A percentile compares a stretch with the other conserved stretches of the same genome.
phyloP scores from a whole-genome alignment of 1,140 invertebrate genomes.

The Zophobas morio region DNA sequence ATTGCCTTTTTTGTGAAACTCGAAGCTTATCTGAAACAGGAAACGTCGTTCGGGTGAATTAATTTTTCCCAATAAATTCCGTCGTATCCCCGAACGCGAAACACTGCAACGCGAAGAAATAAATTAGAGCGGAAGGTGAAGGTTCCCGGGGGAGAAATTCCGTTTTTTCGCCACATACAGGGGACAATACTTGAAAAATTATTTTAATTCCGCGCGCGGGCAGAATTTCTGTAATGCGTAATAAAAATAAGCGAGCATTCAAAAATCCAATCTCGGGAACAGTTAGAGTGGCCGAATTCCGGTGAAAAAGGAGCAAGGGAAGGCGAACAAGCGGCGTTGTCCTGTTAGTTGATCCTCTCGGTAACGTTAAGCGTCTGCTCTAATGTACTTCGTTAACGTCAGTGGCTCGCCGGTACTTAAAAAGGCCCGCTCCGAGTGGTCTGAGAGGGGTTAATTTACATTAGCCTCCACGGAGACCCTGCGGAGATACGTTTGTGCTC shows the following conservation, averaged over 20 bases:
- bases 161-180: neutral
- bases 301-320: constrained; percentile 30
- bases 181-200: constrained; percentile 10
- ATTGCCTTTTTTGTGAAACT: too few species aligned
- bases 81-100: neutral
- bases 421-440: constrained; percentile 49
- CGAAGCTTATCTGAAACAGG: too few species aligned
- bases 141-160: neutral
- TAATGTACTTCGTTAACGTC: constrained; percentile 53
- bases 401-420: constrained; percentile 51
- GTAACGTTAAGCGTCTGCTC: constrained; percentile 47
- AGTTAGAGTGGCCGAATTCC: constrained; percentile 7
- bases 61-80: too few species aligned
- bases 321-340: constrained; percentile 3
- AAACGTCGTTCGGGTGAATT: too few species aligned
- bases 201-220: constrained; percentile 19
- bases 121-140: constrained; percentile 10
- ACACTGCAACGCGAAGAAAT: constrained; percentile 11
- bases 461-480: constrained; percentile 47
- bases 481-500: constrained; percentile 38
- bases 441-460: constrained; percentile 51
- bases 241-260: constrained; percentile 30
- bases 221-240: constrained; percentile 13
- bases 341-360: constrained; percentile 42
- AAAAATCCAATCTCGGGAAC: constrained; percentile 30